A percentile compares a stretch with the other conserved stretches of the same genome.
Evolutionary conservation across 2,797 vertebrate genomes (phyloP).

Genomic region (Phrynocephalus forsythii): DNA sequence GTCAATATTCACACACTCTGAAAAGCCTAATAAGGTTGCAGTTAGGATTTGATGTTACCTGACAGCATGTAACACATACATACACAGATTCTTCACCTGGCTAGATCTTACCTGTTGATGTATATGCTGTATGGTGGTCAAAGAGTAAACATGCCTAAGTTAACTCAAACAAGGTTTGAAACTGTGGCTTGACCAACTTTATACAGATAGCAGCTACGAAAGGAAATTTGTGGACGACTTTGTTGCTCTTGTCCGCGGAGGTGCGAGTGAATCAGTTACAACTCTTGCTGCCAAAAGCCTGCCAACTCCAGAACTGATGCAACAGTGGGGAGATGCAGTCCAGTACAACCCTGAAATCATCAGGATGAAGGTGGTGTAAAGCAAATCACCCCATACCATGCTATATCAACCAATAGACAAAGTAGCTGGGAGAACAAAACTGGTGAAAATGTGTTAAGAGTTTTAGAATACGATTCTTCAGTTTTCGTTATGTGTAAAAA

Average conservation of each 20-base stretch:
- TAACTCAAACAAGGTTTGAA: neutral
- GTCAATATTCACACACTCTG: too few species aligned
- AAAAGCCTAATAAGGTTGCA: too few species aligned
- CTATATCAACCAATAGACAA: neutral
- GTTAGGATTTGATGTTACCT: too few species aligned
- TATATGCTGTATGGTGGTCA: neutral
- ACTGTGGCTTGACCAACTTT: fast-evolving
- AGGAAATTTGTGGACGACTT: constrained; percentile 83
- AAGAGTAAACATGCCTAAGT: neutral
- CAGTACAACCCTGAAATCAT: constrained; percentile 90
- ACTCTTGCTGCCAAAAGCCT: constrained; percentile 82
- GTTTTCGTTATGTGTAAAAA: neutral
- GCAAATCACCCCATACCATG: too few species aligned
- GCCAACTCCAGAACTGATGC: constrained; percentile 86
- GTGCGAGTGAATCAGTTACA: constrained; percentile 84
- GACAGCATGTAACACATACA: too few species aligned
- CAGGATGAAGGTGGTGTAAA: constrained; percentile 79
- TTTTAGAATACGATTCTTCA: neutral
- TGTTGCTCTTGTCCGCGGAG: constrained; percentile 82
- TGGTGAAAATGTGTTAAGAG: neutral
- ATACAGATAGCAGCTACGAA: constrained; percentile 61
- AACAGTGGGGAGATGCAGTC: constrained; percentile 89
- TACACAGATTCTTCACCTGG: too few species aligned
- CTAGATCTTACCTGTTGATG: too few species aligned
- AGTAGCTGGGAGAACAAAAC: too few species aligned